Evolutionary conservation across 2,888 invertebrate genomes (phyloP).

Genomic region (Agrilus cyanescens): DNA sequence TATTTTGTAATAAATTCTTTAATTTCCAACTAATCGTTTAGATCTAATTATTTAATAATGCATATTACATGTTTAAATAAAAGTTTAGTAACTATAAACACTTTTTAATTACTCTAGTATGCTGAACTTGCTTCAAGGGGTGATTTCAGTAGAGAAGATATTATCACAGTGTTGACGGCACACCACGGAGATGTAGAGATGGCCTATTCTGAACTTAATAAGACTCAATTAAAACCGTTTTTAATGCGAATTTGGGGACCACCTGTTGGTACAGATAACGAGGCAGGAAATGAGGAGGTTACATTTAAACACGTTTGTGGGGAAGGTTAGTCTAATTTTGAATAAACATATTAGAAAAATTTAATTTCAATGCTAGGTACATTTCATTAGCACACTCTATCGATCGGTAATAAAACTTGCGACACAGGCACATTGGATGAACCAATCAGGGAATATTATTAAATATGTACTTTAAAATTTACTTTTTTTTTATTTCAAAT

Average conservation of each 20-base stretch:
- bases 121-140: constrained; percentile 51
- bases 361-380: too few species aligned
- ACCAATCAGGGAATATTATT: too few species aligned
- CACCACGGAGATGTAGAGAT: constrained; percentile 61
- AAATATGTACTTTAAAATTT: too few species aligned
- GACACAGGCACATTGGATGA: too few species aligned
- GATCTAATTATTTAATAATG: too few species aligned
- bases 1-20: too few species aligned
- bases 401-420: too few species aligned
- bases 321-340: constrained; percentile 27
- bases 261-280: constrained; percentile 57
- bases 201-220: constrained; percentile 58
- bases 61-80: too few species aligned
- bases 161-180: constrained; percentile 57
- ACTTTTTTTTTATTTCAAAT: too few species aligned
- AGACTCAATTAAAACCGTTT: constrained; percentile 66
- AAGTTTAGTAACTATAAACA: too few species aligned
- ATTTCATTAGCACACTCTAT: too few species aligned
- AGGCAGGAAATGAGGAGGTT: constrained; percentile 39
- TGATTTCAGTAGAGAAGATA: constrained; percentile 58
- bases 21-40: too few species aligned
- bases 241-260: constrained; percentile 72
- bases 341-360: neutral
- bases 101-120: constrained; percentile 36
- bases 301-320: constrained; percentile 24